A percentile compares a stretch with the other conserved stretches of the same genome.
Conservation (phyloP, 2,797 vertebrate species). For the Sebastes cheni region DNA sequence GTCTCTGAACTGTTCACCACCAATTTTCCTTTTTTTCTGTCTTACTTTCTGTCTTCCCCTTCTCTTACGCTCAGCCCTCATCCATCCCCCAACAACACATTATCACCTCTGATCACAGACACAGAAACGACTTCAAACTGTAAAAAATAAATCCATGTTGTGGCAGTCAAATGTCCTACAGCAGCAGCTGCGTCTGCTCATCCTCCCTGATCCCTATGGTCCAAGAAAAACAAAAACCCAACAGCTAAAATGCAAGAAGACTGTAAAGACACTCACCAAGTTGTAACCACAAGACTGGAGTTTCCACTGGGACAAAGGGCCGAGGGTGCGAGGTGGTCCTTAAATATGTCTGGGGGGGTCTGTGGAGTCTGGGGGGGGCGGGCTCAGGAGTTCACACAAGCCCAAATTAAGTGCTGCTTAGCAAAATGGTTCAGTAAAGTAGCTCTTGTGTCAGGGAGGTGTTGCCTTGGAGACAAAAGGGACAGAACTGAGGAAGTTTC, state of each 20-base stretch:
- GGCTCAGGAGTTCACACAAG: constrained; percentile 76
- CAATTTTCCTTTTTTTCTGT: background rate
- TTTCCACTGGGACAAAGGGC: constrained; percentile 81
- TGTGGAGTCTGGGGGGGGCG: constrained; percentile 62
- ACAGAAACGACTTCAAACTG: background rate
- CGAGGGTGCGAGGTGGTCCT: constrained; percentile 66
- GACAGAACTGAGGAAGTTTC: background rate
- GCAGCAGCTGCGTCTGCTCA: constrained; percentile 1
- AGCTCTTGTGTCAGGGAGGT: constrained; percentile 66
- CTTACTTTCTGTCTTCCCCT: background rate
- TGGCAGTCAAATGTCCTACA: background rate
- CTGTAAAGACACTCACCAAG: constrained; percentile 79
- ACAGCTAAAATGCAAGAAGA: constrained; percentile 18
- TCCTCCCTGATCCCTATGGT: constrained; percentile 12
- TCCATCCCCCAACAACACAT: background rate
- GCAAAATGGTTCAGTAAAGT: constrained; percentile 72
- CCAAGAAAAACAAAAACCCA: constrained; percentile 16
- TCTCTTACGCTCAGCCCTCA: background rate
- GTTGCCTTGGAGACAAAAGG: constrained; percentile 48
- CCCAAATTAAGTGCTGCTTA: constrained; percentile 85
- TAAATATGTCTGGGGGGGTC: constrained; percentile 77
- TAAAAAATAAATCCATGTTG: constrained; percentile 3
- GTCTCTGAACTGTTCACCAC: background rate
- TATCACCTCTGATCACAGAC: constrained; percentile 2
- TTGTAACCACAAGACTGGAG: constrained; percentile 79